A percentile compares a stretch with the other conserved stretches of the same genome.
These are phyloP conservation scores for Anguilla megastoma DNA, from an alignment of 2,797 vertebrate species.

Conservation along the genomic window DNA sequence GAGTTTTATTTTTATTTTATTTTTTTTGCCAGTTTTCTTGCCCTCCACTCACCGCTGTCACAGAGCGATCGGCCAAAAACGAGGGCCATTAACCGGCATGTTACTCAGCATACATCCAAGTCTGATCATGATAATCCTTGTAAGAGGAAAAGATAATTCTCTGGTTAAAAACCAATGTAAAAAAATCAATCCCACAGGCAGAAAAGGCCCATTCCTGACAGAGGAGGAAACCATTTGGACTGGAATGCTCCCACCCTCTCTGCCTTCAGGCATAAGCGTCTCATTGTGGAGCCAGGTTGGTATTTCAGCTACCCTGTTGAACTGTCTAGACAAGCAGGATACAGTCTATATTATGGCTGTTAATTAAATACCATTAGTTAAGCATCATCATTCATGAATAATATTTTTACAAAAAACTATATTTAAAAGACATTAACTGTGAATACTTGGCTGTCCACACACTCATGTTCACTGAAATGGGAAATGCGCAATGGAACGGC, in stretches of 20 bases:
- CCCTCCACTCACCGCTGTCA: neutral
- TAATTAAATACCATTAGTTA: neutral
- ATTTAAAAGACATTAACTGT: neutral
- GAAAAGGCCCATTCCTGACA: neutral
- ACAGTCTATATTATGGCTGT: neutral
- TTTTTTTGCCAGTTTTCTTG: neutral
- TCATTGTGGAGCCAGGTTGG: neutral
- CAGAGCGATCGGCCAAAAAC: neutral
- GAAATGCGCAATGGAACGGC: neutral
- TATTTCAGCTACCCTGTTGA: neutral
- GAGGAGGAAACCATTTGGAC: neutral
- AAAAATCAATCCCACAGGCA: conserved; percentile 17
- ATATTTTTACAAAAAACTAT: neutral
- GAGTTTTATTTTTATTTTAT: neutral
- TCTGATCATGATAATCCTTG: conserved; percentile 10
- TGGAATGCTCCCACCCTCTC: neutral
- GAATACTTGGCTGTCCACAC: neutral
- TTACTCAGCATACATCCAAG: neutral
- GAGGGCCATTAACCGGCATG: neutral
- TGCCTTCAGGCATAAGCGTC: neutral
- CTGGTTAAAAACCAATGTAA: conserved; percentile 38
- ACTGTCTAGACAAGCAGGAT: neutral
- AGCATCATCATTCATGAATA: neutral
- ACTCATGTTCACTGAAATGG: neutral
- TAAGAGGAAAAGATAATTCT: conserved; percentile 32